These are phyloP conservation scores for Capreolus pygargus DNA, from an alignment of 2,113 vertebrate species.

Conservation along the genomic window DNA sequence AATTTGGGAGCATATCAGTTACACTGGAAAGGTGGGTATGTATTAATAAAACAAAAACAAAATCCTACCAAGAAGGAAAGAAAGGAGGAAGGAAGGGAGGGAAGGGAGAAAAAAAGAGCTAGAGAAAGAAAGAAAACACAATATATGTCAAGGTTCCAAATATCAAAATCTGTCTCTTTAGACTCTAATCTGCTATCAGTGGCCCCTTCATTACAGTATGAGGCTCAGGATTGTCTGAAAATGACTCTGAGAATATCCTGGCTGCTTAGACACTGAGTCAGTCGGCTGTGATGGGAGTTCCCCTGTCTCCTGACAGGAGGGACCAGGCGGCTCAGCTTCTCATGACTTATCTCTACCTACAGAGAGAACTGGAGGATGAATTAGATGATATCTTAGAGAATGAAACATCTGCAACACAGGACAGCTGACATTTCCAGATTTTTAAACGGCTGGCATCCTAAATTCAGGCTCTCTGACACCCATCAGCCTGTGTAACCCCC, in stretches of 20 bases:
- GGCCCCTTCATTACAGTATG: not conserved
- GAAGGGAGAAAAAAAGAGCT: not conserved
- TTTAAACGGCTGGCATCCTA: not conserved
- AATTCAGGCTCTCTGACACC: not conserved
- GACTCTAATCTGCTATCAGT: not conserved
- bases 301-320: not conserved
- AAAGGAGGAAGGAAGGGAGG: not conserved
- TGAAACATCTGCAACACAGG: not conserved
- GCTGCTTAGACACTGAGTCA: not conserved
- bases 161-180: not conserved
- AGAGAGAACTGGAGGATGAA: not conserved
- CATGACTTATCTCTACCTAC: fast-evolving
- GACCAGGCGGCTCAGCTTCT: not conserved
- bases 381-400: no score
- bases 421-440: not conserved
- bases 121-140: not conserved
- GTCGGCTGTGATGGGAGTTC: not conserved
- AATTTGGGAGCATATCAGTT: not conserved
- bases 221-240: not conserved
- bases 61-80: not conserved
- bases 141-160: not conserved
- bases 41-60: not conserved
- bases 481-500: not conserved
- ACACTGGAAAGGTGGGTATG: not conserved
- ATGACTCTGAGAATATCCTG: not conserved